Conservation (phyloP, 2,797 vertebrate genomes). For the Sebastes iracundus region DNA sequence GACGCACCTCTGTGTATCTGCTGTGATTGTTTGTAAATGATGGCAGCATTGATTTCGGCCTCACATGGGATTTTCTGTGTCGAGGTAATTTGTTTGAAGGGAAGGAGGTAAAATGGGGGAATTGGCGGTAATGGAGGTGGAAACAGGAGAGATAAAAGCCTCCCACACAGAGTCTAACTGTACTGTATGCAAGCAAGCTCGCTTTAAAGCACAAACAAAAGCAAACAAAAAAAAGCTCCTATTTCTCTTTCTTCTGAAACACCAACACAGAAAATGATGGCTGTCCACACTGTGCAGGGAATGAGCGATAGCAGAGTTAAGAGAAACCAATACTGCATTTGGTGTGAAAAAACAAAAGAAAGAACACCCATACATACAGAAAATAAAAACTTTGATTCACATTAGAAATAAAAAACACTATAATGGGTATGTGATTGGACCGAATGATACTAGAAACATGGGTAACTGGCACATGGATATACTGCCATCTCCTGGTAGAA, state of each 20-base stretch:
- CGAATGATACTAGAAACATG: neutral
- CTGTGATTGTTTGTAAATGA: conserved; percentile 65
- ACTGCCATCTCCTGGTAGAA: conserved; percentile 64
- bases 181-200: neutral
- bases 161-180: conserved; percentile 28
- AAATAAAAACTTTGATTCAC: neutral
- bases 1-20: conserved; percentile 52
- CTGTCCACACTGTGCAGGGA: neutral
- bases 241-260: neutral
- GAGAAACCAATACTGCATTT: neutral
- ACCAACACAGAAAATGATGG: neutral
- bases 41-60: conserved; percentile 61
- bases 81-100: conserved; percentile 60
- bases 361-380: neutral
- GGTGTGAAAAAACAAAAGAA: neutral
- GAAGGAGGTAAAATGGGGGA: conserved; percentile 57
- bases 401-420: neutral
- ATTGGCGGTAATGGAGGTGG: conserved; percentile 54
- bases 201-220: conserved; percentile 32
- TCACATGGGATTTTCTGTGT: conserved; percentile 39
- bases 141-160: conserved; percentile 63
- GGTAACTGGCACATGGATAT: neutral
- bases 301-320: neutral
- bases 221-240: neutral
- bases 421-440: neutral